Evolutionary conservation across 2,888 invertebrate species (phyloP).

Genomic region (Phlogophora meticulosa): DNA sequence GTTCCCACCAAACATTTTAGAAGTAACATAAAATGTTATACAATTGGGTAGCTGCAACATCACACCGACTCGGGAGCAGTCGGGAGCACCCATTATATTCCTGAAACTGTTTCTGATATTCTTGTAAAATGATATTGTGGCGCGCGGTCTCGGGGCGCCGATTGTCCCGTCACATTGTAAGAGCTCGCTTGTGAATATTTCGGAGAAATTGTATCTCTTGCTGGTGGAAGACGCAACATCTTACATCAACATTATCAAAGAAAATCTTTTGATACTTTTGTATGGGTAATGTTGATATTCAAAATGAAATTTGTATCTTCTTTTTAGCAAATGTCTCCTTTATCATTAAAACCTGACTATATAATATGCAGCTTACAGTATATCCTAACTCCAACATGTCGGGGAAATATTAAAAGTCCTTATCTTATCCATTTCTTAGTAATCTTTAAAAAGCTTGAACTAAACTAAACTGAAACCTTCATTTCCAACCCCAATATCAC

Average conservation of each 20-base stretch:
- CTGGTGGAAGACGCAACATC: neutral
- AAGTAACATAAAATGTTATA: conserved; percentile 28
- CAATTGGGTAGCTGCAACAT: conserved; percentile 5
- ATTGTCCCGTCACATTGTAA: conserved; percentile 37
- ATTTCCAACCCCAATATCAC: neutral
- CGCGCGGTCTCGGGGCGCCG: conserved; percentile 19
- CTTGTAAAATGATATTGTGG: conserved; percentile 38
- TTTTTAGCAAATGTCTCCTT: too few species aligned
- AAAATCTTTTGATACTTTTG: neutral
- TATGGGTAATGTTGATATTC: neutral
- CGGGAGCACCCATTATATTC: conserved; percentile 19
- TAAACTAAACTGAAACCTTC: too few species aligned
- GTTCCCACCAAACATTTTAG: neutral
- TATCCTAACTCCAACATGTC: too few species aligned
- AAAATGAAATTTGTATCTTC: too few species aligned
- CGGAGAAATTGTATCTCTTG: conserved; percentile 33
- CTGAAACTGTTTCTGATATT: conserved; percentile 39
- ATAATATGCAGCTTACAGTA: too few species aligned
- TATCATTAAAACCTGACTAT: too few species aligned
- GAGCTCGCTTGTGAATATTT: conserved; percentile 2
- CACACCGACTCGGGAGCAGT: neutral
- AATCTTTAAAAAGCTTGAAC: too few species aligned
- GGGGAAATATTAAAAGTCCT: too few species aligned
- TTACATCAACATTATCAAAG: too few species aligned
- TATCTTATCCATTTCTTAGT: too few species aligned